Base-by-base conservation (phyloP, 2,797 vertebrate genomes). In the Sebastes umbrosus region DNA sequence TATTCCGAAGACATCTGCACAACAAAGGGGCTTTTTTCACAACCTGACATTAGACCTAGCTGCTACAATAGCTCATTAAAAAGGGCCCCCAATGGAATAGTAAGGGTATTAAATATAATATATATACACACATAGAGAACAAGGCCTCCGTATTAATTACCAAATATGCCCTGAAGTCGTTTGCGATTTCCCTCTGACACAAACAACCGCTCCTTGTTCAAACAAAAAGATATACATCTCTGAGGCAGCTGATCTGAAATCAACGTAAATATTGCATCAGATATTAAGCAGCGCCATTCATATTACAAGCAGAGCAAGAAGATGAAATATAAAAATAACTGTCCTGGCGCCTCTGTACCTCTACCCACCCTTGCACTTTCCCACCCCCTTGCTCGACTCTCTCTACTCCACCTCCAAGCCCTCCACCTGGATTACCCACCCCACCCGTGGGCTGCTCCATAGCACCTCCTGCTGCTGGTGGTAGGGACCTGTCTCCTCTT, bases 1-100 rank as follows among this genome's bases (percentile, higher is more conserved):
- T 96, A 95, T 96, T 96, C 95, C 93, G 94, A 95, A 97, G 96
- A 97, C 96, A 97, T 97, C 95, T 96, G 95, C 96, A 97, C 96
- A 97, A 97, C 96, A 97, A 97, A 97, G 96, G 95, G 92, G 88
- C 94, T 95, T 96, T 97, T 25, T 95, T 95, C 88, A 95, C 94
- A 96, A 97, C 95, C 96, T 97, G 96, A 97, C 97, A 96, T 93
- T 94, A 95, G 93, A 96, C 96, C 95, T 95, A 95, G 92, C 92
- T 86, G 93, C 94, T 95, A 96, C 96, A 94, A 95, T 94, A 94
- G 94, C 96, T 97, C 96, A 96, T 97, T 98, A 97, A 97, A 97
- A 94, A 96, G 89, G 82, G 94, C 93, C 95, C 95, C 96, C 94
- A 86, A 95, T 93, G 95, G 95, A 92, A 95, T 88, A 92, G 87